Base-by-base conservation (phyloP, 2,888 invertebrate genomes). In the Trachelus iudaicus region DNA sequence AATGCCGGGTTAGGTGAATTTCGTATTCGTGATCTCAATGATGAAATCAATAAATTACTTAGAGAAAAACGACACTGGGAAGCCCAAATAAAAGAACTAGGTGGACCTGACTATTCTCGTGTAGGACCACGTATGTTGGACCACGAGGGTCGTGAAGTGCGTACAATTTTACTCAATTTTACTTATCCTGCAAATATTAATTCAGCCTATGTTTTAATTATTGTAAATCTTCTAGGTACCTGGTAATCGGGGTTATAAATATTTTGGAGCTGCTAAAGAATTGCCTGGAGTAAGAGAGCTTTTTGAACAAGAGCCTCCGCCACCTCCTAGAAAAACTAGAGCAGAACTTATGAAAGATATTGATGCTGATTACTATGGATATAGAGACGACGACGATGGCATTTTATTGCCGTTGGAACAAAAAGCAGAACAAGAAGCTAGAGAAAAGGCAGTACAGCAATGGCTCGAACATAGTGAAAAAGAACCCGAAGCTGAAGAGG, bases 1-100 rank as follows among this genome's bases (percentile, higher is more conserved):
- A 99, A 99, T 92, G 98, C 99, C 83, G 99, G 99, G 79, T 93
- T 99, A n/a, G 99, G 99, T 4, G 99, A 99, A 92, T 99, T 99
- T 91, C 95, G 99, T 34, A 97, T 99, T 82, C 94, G 99, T 30
- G 99, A 99, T 91, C 93, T 99, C 34, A 99, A 99, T 91, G 99
- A 99, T 92, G 99, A 99, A 92, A 99, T 99, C 85, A 99, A 99
- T 92, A 99, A 99, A 92, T 91, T 99, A 82, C 93, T 99, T 80
- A 93, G 99, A 74, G 98, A 99, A 90, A 99, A 99, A 89, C 94
- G 98, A 0, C 98, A 99, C 90, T 99, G 99, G 99, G 99, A 99
- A 90, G 96, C 97, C 76, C 97, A 99, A 90, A 99, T 99, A 83
- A 96, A 97, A 85, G 96, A 98, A 80, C 93, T 99, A 1, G 99